Evolutionary conservation across 1,140 invertebrate species (phyloP).

Genomic region (Drosophila nikananu): DNA sequence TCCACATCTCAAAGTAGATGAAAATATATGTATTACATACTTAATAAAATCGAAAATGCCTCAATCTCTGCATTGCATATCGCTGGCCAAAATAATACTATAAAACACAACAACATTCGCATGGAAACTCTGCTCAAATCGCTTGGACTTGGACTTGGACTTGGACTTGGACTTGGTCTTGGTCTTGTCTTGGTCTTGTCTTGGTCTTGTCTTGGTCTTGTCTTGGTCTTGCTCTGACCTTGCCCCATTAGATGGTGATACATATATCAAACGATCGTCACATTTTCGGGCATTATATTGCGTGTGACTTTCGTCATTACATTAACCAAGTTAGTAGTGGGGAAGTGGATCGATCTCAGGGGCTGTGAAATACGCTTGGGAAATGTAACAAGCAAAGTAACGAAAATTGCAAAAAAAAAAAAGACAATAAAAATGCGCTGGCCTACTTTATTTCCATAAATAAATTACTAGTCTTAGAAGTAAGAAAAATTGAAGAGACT

Average conservation of each 20-base stretch:
- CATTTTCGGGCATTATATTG: constrained; percentile 55
- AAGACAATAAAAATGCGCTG: not conserved
- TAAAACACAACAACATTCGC: constrained; percentile 30
- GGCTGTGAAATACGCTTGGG: constrained; percentile 26
- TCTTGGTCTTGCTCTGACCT: constrained; percentile 26
- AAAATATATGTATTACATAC: too few species aligned
- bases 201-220: constrained; percentile 3
- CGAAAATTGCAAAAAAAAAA: constrained; percentile 1
- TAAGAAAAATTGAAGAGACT: not conserved
- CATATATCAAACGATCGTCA: constrained; percentile 51
- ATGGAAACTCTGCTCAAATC: constrained; percentile 34
- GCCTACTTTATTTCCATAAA: not conserved
- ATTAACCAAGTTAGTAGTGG: constrained; percentile 3
- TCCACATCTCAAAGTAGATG: too few species aligned
- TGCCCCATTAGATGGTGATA: constrained; percentile 51
- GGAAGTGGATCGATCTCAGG: constrained; percentile 33
- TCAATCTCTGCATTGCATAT: not conserved
- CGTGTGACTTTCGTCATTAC: constrained; percentile 48
- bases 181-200: not conserved
- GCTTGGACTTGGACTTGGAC: constrained; percentile 9
- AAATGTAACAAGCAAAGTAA: constrained; percentile 23
- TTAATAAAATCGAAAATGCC: too few species aligned
- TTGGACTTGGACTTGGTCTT: constrained; percentile 3
- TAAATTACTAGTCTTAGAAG: not conserved
- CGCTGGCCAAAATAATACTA: not conserved